phyloP scores from a whole-genome alignment of 2,113 vertebrate species.

The Mola mola region DNA sequence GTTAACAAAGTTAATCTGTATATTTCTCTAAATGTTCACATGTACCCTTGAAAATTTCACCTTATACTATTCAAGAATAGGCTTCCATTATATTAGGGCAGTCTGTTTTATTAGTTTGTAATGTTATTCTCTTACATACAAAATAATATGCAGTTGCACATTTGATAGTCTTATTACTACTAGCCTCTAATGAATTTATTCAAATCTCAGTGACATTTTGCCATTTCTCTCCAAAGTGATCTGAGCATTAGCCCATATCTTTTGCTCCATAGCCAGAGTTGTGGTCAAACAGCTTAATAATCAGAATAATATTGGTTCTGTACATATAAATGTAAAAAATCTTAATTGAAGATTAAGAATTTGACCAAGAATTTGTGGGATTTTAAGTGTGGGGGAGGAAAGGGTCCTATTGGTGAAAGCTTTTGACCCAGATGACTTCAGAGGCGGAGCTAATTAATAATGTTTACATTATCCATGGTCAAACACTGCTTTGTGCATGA shows the following conservation, averaged over 20 bases:
- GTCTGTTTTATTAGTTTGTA: neutral
- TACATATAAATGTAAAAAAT: too few species aligned
- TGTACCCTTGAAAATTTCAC: too few species aligned
- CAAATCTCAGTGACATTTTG: constrained; percentile 54
- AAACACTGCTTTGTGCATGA: constrained; percentile 66
- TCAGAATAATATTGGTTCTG: constrained; percentile 63
- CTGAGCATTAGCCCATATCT: constrained; percentile 64
- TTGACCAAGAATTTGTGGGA: constrained; percentile 72
- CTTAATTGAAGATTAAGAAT: too few species aligned
- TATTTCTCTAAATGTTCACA: too few species aligned
- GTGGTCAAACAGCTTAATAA: constrained; percentile 54
- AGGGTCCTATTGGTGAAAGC: constrained; percentile 68
- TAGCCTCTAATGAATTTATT: constrained; percentile 57
- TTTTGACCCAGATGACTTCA: constrained; percentile 78
- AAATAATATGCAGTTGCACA: constrained; percentile 14
- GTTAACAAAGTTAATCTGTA: neutral
- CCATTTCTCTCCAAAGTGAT: constrained; percentile 50
- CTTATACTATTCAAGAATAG: constrained; percentile 11
- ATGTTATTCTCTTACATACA: constrained; percentile 6
- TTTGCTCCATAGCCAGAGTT: constrained; percentile 64
- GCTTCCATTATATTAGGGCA: neutral
- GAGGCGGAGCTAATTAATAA: constrained; percentile 81
- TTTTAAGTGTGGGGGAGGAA: constrained; percentile 64
- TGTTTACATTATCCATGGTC: constrained; percentile 82
- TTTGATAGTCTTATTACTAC: constrained; percentile 47